Base-by-base conservation (phyloP, 2,888 invertebrate genomes). In the Protodeltote pygarga region DNA sequence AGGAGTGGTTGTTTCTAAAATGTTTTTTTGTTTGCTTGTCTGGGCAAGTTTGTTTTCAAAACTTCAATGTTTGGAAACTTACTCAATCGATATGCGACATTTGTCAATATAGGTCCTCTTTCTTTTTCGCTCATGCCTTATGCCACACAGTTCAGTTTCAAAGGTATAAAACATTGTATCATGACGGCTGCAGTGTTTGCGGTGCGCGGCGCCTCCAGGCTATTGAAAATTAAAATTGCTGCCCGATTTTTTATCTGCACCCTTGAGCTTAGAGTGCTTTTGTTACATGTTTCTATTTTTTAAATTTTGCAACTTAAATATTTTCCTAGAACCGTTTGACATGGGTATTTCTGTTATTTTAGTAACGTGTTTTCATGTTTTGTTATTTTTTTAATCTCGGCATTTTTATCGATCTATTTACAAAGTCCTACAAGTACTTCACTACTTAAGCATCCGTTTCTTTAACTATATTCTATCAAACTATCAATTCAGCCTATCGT, bases 211-310 rank as follows among this genome's bases (percentile, higher is more conserved):
- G 84, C 87, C 89, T 85, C 75, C 71, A 61, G 89, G 86, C 85
- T 80, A 88, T 86, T 80, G 83, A 81, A 89, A 89, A 91, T 90
- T 90, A 89, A 89, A 89, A 87, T 83, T 79, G 79, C 81, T 79
- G 75, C 77, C 75, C 75, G 71, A 61, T 68, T 79, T 81, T 84
- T 85, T 86, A 81, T 83, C 76, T 78, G 77, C 77, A 71, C 77
- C 78, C 68, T 76, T 77, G 75, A 73, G 70, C 73, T 77, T 73
- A 76, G 69, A 63, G 65, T 40, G 71, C 74, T 77, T 79, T 82
- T 85, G 80, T 81, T 67, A 62, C 49, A 41, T 47, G 38, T 40
- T 59, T 62, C 48, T 53, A 44, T 59, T 64, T 27, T 25, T 19
- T 5, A n/a, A 13, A 39, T 23, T 55, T 32, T 38, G 35, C 23